Conservation (phyloP, 2,888 invertebrate species). For the Schrankia costaestrigalis region DNA sequence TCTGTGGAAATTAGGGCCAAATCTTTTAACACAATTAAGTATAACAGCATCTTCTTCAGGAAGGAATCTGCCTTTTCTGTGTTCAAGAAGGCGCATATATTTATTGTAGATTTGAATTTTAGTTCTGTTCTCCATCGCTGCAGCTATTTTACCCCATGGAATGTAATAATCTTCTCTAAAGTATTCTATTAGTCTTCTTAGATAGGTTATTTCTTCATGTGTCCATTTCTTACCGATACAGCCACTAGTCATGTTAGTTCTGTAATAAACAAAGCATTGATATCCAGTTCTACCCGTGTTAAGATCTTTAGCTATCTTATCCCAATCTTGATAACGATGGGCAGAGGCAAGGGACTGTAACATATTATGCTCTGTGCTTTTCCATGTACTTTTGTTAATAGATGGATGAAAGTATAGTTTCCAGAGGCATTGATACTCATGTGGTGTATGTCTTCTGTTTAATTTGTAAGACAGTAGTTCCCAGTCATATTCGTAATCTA, state of each 20-base stretch:
- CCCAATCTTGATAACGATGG: slow-evolving; percentile 83
- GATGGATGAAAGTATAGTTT: slow-evolving; percentile 84
- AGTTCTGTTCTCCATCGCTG: slow-evolving; percentile 82
- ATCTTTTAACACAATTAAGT: slow-evolving; percentile 81
- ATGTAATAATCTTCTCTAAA: slow-evolving; percentile 84
- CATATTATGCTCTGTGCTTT: slow-evolving; percentile 44
- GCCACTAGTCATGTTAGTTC: slow-evolving; percentile 66
- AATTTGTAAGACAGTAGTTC: slow-evolving; percentile 68
- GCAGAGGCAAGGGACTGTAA: slow-evolving; percentile 47
- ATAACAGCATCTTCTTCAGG: slow-evolving; percentile 84
- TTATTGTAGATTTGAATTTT: slow-evolving; percentile 85
- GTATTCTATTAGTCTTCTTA: slow-evolving; percentile 82
- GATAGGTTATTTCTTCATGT: slow-evolving; percentile 83
- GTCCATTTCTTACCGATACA: slow-evolving; percentile 80
- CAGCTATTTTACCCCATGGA: slow-evolving; percentile 86
- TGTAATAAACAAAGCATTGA: slow-evolving; percentile 85
- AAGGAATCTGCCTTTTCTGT: slow-evolving; percentile 83
- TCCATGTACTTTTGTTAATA: slow-evolving; percentile 77
- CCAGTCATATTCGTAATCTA: slow-evolving; percentile 81
- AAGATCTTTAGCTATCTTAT: slow-evolving; percentile 79
- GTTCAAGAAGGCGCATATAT: slow-evolving; percentile 58
- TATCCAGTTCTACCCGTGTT: slow-evolving; percentile 83
- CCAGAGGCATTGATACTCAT: slow-evolving; percentile 87
- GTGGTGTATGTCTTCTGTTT: slow-evolving; percentile 79
- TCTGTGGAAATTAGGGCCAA: slow-evolving; percentile 82